Percentiles rank a stretch among this genome's conserved stretches.
Evolutionary conservation across 37 sponge, comb jelly and placozoan genomes (phyloP).

Genomic region (Agelas oroides): DNA sequence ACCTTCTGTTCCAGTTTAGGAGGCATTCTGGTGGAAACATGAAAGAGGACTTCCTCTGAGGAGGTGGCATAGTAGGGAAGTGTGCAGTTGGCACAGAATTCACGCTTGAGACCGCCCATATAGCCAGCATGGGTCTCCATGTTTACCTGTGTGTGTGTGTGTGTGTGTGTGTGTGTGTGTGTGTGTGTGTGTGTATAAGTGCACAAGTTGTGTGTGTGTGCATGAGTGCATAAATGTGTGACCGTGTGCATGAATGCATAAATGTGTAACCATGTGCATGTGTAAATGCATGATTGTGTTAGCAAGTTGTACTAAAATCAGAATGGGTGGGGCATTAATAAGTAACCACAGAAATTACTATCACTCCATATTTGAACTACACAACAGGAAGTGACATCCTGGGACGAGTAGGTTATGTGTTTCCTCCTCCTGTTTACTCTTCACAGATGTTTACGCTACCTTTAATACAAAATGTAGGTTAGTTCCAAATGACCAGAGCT

Average conservation of each 20-base stretch:
- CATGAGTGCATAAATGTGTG: too few relatives aligned
- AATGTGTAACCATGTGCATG: background rate
- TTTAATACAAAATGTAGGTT: too few relatives aligned
- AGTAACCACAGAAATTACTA: too few relatives aligned
- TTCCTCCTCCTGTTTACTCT: too few relatives aligned
- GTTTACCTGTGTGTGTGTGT: conserved; percentile 67
- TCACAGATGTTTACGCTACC: too few relatives aligned
- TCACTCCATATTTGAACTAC: too few relatives aligned
- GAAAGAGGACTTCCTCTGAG: conserved; percentile 95
- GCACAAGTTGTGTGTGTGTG: too few relatives aligned
- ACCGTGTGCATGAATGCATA: conserved; percentile 1
- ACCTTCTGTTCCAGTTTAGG: conserved; percentile 67
- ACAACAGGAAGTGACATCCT: too few relatives aligned
- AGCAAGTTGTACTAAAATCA: too few relatives aligned
- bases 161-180: conserved; percentile 22
- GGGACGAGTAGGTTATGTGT: too few relatives aligned
- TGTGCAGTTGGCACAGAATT: conserved; percentile 60
- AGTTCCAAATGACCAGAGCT: too few relatives aligned
- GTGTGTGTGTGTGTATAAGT: background rate
- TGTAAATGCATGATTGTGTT: background rate
- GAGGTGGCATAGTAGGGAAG: conserved; percentile 93
- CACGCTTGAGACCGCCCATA: conserved; percentile 80
- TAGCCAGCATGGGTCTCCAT: conserved; percentile 84
- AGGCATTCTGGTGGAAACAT: conserved; percentile 94
- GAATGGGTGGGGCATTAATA: too few relatives aligned